Base-by-base conservation (phyloP, 2,888 invertebrate genomes). In the Cosmorhoe ocellata region DNA sequence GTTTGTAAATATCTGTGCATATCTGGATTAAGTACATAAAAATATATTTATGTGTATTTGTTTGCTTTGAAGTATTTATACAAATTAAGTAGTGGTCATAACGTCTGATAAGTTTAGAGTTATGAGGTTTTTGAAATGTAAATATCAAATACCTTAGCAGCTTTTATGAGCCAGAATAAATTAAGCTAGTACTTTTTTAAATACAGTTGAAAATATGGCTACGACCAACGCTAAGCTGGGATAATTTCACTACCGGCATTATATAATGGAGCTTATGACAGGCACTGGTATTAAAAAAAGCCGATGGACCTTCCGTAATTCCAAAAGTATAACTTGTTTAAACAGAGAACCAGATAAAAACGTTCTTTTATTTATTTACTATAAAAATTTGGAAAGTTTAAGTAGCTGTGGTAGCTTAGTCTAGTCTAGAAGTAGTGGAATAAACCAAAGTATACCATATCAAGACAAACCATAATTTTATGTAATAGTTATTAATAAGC, bases 121-220 rank as follows among this genome's bases (percentile, higher is more conserved):
- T 40, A 51, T 26, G 45, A 37, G 32, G 13, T 38, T 33, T 38
- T 38, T 3, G 28, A 43, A 46, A 51, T 46, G 41, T 32, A 46
- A 51, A 52, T 49, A 40, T 40, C 36, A 34, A 18, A 44, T 44
- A 24, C 10, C 43, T 42, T 33, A 33, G 18, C 26, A 11, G 28
- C 18, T 41, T 45, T 52, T 53, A 48, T 39, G 43, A 41, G 41
- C n/a, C 37, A 10, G 44, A 53, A 53, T 53, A 53, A 44, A 48
- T 45, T 53, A 37, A 37, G 28, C 33, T 43, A 39, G 32, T 44
- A 37, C 40, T 26, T 44, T 53, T 47, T 34, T 28, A 39, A 44
- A 48, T 44, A 22, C 28, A 36, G 22, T 44, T 30, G 36, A 48
- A 48, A 45, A 48, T 53, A 45, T 44, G 48, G 48, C 48, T 38